Evolutionary conservation across 2,888 invertebrate genomes (phyloP), one percentile per base, ranked within the genome.

Genomic region (Arge pagana): DNA sequence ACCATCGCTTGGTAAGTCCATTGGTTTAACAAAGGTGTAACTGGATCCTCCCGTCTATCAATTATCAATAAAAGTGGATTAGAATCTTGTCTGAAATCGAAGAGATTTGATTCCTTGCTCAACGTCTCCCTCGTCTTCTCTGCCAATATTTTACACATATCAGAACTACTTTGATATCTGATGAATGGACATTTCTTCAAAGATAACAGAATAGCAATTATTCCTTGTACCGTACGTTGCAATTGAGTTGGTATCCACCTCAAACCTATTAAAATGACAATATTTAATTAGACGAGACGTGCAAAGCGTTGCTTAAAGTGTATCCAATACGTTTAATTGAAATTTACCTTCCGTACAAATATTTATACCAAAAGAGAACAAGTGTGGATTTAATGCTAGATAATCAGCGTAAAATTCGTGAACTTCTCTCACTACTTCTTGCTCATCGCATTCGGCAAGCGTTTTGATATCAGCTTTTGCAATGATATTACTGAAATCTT

Each of bases 1-100:
- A 99, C 96, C 99, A 99, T 99, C 2, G 99, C 99, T 77, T 99
- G 98, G 79, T 99, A 99, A 0, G 98, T 99, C 99, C 99, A 99
- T 83, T 96, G 84, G 77, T 93, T 96, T 23, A 99, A 79, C 50
- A 99, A 78, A 0, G 99, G 99, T 0, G 99, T 97, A 5, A 98
- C 89, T 0, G 96, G 92, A 78, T 99, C 99, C 72, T 93, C 93
- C 63, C 93, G 82, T 60, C 99, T 82, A 76, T 99, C 99, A 28
- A 99, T 72, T 56, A 99, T 89, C 24, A 99, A 77, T 52, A 99
- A 77, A 57, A 95, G 79, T 0, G 96, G 91, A 30, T 87, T 83
- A 1, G 89, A 85, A 37, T 82, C 78, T 51, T 88, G 87, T n/a
- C 89, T 85, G 74, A 91, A 92, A 65, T 95, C 90, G 72, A 96